A percentile compares a stretch with the other conserved stretches of the same genome.
Evolutionary conservation across 1,140 invertebrate species (phyloP).

Genomic region (Pseudomyrmex gracilis): DNA sequence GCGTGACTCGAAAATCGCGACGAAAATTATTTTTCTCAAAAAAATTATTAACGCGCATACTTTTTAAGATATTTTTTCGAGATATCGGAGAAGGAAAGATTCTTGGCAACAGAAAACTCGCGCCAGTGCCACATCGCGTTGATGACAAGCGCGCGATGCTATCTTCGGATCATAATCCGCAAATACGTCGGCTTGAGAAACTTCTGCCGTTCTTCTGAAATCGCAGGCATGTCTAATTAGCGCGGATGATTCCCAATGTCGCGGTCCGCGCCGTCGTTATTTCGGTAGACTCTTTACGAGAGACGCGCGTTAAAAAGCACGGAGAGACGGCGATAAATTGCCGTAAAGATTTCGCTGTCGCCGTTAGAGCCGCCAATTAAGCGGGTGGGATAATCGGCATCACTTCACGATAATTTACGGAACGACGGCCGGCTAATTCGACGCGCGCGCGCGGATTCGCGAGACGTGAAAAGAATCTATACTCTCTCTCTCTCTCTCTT

Average conservation of each 20-base stretch:
- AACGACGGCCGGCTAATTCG: constrained; percentile 43
- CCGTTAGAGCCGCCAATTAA: constrained; percentile 54
- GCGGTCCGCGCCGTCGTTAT: constrained; percentile 33
- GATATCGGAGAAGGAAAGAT: too few relatives aligned
- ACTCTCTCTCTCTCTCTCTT: too few relatives aligned
- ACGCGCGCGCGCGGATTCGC: constrained; percentile 13
- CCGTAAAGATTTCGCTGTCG: constrained; percentile 58
- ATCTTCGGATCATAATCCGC: not conserved
- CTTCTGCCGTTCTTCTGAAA: constrained; percentile 8
- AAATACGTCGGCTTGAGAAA: constrained; percentile 21
- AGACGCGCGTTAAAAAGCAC: constrained; percentile 29
- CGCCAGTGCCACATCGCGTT: not conserved
- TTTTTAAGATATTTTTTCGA: too few relatives aligned
- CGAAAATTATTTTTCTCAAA: too few relatives aligned
- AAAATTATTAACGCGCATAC: too few relatives aligned
- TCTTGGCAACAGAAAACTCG: too few relatives aligned
- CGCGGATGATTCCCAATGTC: constrained; percentile 49
- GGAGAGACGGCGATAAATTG: constrained; percentile 46
- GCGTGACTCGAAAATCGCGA: too few relatives aligned
- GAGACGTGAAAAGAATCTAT: constrained; percentile 4
- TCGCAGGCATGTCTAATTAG: constrained; percentile 45
- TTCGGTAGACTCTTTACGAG: constrained; percentile 34
- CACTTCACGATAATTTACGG: constrained; percentile 47
- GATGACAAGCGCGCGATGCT: not conserved
- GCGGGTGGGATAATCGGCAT: constrained; percentile 53